phyloP scores from a whole-genome alignment of 1,140 invertebrate species.

The Lordiphosa stackelbergi region DNA sequence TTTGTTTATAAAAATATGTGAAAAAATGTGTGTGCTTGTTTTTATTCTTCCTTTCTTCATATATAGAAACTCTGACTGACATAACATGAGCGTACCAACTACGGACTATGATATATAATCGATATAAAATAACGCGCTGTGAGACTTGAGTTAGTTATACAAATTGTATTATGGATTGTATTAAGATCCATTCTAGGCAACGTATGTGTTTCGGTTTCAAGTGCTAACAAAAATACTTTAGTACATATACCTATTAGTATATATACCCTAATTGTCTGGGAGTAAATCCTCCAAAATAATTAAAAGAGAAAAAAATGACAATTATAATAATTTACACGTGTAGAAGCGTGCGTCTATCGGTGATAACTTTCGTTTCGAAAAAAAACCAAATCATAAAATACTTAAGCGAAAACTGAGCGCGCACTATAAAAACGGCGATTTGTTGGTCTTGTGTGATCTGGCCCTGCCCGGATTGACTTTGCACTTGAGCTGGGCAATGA shows the following conservation, averaged over 20 bases:
- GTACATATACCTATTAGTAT: constrained; percentile 28
- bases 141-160: constrained; percentile 69
- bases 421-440: constrained; percentile 76
- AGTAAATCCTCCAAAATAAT: not conserved
- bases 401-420: constrained; percentile 9
- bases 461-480: constrained; percentile 74
- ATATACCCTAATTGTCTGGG: constrained; percentile 14
- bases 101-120: constrained; percentile 34
- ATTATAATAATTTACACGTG: constrained; percentile 26
- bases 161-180: constrained; percentile 54
- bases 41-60: constrained; percentile 8
- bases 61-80: constrained; percentile 68
- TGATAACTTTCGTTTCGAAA: constrained; percentile 45
- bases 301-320: too few relatives aligned
- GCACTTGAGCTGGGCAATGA: constrained; percentile 89
- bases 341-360: constrained; percentile 39
- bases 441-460: constrained; percentile 72
- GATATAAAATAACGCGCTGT: constrained; percentile 60
- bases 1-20: constrained; percentile 47
- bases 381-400: constrained; percentile 19
- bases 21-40: constrained; percentile 20
- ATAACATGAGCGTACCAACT: constrained; percentile 56
- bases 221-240: constrained; percentile 68
- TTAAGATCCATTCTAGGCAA: constrained; percentile 62
- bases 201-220: constrained; percentile 65